Base-by-base conservation (phyloP, 2,797 vertebrate species). In the Channallabes apus region DNA sequence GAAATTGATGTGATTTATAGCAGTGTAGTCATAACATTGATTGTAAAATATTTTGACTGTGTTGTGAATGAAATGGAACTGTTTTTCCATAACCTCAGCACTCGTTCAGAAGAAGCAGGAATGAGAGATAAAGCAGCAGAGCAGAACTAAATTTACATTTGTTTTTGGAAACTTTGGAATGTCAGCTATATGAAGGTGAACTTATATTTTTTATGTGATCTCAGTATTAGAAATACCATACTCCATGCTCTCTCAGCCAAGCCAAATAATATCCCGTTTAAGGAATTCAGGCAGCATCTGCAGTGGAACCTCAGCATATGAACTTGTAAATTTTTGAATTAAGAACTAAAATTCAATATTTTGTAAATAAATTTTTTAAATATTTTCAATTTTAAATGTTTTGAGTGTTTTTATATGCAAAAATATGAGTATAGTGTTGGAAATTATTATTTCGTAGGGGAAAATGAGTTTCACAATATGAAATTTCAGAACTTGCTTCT, bases 1-100 rank as follows among this genome's bases (percentile, higher is more conserved):
- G 17, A 65, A 65, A 80, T 65, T 0, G 59, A 27, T 80, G 24
- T n/a, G 77, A 17, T 80, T 80, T 64, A n/a, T 80, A 64, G 59
- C 38, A 65, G 35, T 12, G 18, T 2, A 65, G 38, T n/a, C 27
- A 3, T 65, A 46, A 80, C 15, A 6, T n/a, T n/a, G 20, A 12
- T 78, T 78, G 5, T 78, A 7, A 29, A 78, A 5, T 24, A 20
- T 80, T 62, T 35, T 80, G 14, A 46, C 59, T n/a, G 3, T 76
- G 29, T 35, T 77, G 11, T 46, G 35, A 65, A 46, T 38, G 59
- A 80, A 65, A 29, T 46, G 78, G 22, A 51, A 29, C 3, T 2
- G 12, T 65, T 65, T n/a, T 61, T 65, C 61, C 17, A 65, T 18
- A 65, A 51, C 64, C 22, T 78, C 32, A 0, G 20, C 58, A n/a